These are phyloP conservation scores for Drosophila percnosoma DNA, from an alignment of 2,888 invertebrate genomes.

Conservation along the genomic window DNA sequence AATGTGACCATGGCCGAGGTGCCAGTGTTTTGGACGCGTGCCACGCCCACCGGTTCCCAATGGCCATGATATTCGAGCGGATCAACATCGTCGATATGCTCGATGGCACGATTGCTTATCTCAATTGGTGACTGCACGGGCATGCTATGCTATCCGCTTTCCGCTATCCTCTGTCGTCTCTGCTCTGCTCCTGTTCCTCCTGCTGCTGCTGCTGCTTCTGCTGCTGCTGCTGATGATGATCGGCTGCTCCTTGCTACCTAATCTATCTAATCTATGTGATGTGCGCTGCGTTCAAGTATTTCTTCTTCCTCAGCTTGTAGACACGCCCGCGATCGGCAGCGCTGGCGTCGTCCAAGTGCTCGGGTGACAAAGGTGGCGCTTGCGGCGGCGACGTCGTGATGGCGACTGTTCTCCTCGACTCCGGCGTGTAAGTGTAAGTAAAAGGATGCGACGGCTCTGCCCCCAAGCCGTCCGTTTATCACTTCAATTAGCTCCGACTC, in stretches of 20 bases:
- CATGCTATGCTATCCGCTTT: conserved; percentile 64
- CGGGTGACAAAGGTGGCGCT: conserved; percentile 72
- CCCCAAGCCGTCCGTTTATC: conserved; percentile 37
- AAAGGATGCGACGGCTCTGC: conserved; percentile 50
- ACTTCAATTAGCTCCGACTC: conserved; percentile 2
- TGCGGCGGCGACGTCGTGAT: conserved; percentile 83
- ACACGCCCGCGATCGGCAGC: conserved; percentile 82
- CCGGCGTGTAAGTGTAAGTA: conserved; percentile 59
- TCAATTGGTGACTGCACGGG: conserved; percentile 85
- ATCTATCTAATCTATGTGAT: conserved; percentile 67
- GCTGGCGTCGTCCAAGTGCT: conserved; percentile 77
- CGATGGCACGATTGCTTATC: conserved; percentile 84
- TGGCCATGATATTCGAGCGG: conserved; percentile 85
- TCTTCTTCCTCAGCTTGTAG: conserved; percentile 83
- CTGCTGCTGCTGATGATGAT: neutral
- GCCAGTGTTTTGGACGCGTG: conserved; percentile 84
- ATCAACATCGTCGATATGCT: conserved; percentile 84
- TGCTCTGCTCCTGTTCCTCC: conserved; percentile 7
- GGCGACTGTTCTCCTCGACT: conserved; percentile 80
- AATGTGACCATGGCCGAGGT: conserved; percentile 87
- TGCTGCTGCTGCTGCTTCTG: neutral
- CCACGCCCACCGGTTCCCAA: conserved; percentile 85
- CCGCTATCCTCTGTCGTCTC: conserved; percentile 6
- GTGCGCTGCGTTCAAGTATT: conserved; percentile 75
- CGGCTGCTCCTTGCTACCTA: neutral